Evolutionary conservation across 1,140 invertebrate species (phyloP), one percentile per base, ranked within the genome.

Genomic region (Lucilia cuprina): DNA sequence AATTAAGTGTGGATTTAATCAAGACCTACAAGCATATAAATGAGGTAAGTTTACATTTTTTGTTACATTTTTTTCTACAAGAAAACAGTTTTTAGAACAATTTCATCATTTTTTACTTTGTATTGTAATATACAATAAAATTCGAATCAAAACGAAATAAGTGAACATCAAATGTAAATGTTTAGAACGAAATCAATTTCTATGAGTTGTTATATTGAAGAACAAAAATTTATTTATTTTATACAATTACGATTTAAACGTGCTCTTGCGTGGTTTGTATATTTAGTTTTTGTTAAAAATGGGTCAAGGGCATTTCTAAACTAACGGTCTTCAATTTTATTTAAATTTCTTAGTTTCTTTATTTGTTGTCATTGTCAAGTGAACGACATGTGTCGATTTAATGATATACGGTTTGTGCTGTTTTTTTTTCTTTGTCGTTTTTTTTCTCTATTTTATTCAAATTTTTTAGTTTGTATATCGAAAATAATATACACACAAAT

Each of bases 1-100:
- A 99, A 93, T 95, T 99, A 85, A 98, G 97, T 90, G 98, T 99
- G 87, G 98, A 99, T 93, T 96, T 99, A 91, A 99, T 99, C 92
- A 99, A 99, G 93, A 99, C 99, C 87, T 99, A 99, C 93, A 99
- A 99, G 93, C 97, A 99, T 94, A 99, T 99, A 92, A 99, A 99
- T 93, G 99, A 99, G 96, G 99, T 99, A 93, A 94, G 93, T 86
- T 60, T 7, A 34, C 8, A 5, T 41, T 41, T 8, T 3, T 41
- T 41, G 8, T 17, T 30, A 12, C 50, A n/a, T n/a, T n/a, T n/a
- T n/a, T n/a, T n/a, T n/a, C n/a, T n/a, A n/a, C n/a, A n/a, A n/a
- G n/a, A n/a, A n/a, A n/a, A n/a, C n/a, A 30, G 25, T 30, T 3
- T 30, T 30, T 3, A 1, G 25, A 30, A 30, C 25, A 30, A 30